These are phyloP conservation scores for Coboldia fuscipes DNA, from an alignment of 1,140 invertebrate species.

Conservation along the genomic window DNA sequence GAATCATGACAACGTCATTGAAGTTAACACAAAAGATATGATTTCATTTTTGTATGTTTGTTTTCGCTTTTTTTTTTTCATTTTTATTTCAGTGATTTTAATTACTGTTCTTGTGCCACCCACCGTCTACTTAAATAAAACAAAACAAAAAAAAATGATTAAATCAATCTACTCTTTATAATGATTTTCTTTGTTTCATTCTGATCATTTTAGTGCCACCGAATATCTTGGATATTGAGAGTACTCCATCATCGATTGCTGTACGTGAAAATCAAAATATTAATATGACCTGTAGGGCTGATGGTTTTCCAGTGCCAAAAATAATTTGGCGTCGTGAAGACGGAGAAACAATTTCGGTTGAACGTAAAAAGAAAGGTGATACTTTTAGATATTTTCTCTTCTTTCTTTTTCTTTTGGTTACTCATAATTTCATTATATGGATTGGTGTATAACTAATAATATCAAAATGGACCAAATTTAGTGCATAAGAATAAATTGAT, in stretches of 20 bases:
- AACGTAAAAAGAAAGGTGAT: constrained; percentile 62
- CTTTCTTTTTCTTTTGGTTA: too few species aligned
- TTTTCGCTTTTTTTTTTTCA: neutral
- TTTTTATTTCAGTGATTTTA: neutral
- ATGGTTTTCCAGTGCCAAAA: constrained; percentile 65
- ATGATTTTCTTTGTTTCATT: constrained; percentile 6
- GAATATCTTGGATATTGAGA: constrained; percentile 66
- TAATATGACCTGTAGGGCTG: constrained; percentile 68
- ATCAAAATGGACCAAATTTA: too few species aligned
- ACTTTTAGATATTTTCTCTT: too few species aligned
- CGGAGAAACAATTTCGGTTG: constrained; percentile 57
- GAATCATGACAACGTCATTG: too few species aligned
- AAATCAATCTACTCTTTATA: neutral
- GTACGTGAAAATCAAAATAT: constrained; percentile 78
- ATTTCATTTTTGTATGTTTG: neutral
- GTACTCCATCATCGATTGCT: constrained; percentile 68
- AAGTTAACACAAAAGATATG: too few species aligned
- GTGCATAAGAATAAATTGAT: too few species aligned
- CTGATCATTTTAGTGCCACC: constrained; percentile 48
- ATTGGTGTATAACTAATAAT: too few species aligned
- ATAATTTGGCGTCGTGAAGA: constrained; percentile 82
- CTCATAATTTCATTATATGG: too few species aligned
- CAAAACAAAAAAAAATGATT: neutral
- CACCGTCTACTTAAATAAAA: neutral
- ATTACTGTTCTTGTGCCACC: neutral